Base-by-base conservation (phyloP, 2,797 vertebrate species). In the Carapus acus region DNA sequence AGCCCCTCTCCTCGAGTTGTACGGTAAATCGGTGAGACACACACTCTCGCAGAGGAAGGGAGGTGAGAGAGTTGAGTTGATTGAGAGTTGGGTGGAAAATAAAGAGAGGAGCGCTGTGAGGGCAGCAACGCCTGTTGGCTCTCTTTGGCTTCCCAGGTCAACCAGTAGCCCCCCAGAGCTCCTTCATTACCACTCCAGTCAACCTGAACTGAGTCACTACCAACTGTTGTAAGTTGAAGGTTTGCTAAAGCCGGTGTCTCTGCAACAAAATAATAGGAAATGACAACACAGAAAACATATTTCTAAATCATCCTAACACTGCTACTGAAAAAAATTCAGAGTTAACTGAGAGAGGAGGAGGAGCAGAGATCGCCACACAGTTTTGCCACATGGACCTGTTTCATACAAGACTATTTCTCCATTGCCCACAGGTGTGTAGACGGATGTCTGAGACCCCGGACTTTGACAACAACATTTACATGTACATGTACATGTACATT, bases 1-100 rank as follows among this genome's bases (percentile, higher is more conserved):
- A 90, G 81, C 7, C 89, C 88, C 21, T 90, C 88, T 3, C 89
- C 88, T 0, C 83, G 81, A 1, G 85, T 81, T 0, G 73, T 85
- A 54, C 73, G 62, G 70, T 90, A 90, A 60, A 90, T 83, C 18
- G 89, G 89, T 6, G 88, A 90, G 49, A 90, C 89, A 7, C 89
- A 90, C 45, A 90, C 84, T n/a, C 87, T 77, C 1, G 89, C 58
- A 0, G 66, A 73, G 15, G 81, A 82, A 8, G 88, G 82, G 17
- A 90, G 73, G 46, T 82, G 78, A 1, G 67, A 73, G 50, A 90
- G 87, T 7, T 81, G 83, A 0, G 88, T 88, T 15, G 88, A 87
- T 43, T 85, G 72, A 23, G 85, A 86, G 52, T 79, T 49, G 0
- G 87, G 80, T 2, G 88, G 87, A 46, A 90, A 56, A 47, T 88